Percentiles rank a stretch among this genome's conserved stretches.
phyloP scores from a whole-genome alignment of 2,113 vertebrate species.

The Erythrocercus mccallii region DNA sequence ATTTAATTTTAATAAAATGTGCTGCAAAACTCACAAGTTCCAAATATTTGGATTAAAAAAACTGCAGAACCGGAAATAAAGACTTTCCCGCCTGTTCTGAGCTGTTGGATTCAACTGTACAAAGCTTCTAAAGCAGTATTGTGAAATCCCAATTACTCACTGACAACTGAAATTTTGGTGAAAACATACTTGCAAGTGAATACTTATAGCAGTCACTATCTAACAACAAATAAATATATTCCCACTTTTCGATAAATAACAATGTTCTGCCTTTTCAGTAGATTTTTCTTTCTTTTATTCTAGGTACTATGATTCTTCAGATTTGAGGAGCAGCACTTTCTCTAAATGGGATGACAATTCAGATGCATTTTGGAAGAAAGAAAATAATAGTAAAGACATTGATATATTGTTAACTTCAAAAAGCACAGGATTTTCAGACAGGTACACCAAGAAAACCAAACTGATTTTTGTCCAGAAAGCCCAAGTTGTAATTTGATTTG shows the following conservation, averaged over 20 bases:
- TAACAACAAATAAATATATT: background rate
- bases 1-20: background rate
- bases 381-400: slow-evolving; percentile 70
- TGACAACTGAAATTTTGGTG: background rate
- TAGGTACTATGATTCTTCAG: slow-evolving; percentile 77
- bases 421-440: slow-evolving; percentile 74
- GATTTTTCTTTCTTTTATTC: background rate
- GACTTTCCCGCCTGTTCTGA: background rate
- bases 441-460: slow-evolving; percentile 61
- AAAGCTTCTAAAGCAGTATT: background rate
- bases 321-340: slow-evolving; percentile 73
- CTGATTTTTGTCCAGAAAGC: background rate
- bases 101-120: background rate
- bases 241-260: background rate
- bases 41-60: background rate
- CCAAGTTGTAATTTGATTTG: background rate
- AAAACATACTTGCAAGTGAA: background rate
- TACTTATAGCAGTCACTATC: background rate
- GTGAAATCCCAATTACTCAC: background rate
- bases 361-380: slow-evolving; percentile 82
- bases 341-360: slow-evolving; percentile 79
- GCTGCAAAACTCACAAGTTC: background rate
- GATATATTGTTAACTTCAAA: slow-evolving; percentile 75
- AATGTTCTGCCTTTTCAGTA: background rate
- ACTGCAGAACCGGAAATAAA: background rate